phyloP scores from a whole-genome alignment of 2,797 vertebrate species.

The Cygnus olor region DNA sequence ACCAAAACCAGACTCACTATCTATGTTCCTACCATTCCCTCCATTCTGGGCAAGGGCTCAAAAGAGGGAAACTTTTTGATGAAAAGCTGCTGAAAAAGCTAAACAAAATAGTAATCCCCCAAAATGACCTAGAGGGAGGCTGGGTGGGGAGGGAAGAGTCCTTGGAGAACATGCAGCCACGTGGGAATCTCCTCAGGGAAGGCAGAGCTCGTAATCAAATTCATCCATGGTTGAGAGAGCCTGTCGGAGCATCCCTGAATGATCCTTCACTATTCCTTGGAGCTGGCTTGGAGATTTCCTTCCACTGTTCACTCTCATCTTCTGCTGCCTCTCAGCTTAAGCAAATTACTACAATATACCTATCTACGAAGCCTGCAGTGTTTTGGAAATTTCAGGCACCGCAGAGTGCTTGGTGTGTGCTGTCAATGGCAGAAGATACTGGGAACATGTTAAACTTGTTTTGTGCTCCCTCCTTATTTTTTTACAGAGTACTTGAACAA shows the following conservation, averaged over 20 bases:
- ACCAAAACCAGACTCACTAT: neutral
- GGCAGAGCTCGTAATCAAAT: constrained; percentile 12
- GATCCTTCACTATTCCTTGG: neutral
- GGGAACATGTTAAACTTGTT: neutral
- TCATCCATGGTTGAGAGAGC: neutral
- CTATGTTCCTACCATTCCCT: neutral
- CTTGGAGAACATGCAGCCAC: neutral
- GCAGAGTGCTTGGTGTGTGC: neutral
- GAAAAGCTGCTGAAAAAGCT: neutral
- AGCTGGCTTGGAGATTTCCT: constrained; percentile 2
- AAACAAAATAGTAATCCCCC: neutral
- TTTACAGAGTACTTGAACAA: neutral
- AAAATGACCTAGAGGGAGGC: neutral
- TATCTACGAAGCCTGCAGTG: neutral
- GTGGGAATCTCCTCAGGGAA: neutral
- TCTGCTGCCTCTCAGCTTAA: neutral
- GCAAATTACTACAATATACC: neutral
- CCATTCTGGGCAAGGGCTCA: neutral
- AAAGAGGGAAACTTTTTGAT: neutral
- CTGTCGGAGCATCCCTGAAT: neutral
- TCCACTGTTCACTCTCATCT: neutral
- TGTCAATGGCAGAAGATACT: neutral
- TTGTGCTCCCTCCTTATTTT: neutral
- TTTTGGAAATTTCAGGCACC: neutral
- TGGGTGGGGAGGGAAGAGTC: neutral